Percentiles rank a stretch among this genome's conserved stretches.
Evolutionary conservation across 2,888 invertebrate species (phyloP).

Genomic region (Heteropelma amictum): DNA sequence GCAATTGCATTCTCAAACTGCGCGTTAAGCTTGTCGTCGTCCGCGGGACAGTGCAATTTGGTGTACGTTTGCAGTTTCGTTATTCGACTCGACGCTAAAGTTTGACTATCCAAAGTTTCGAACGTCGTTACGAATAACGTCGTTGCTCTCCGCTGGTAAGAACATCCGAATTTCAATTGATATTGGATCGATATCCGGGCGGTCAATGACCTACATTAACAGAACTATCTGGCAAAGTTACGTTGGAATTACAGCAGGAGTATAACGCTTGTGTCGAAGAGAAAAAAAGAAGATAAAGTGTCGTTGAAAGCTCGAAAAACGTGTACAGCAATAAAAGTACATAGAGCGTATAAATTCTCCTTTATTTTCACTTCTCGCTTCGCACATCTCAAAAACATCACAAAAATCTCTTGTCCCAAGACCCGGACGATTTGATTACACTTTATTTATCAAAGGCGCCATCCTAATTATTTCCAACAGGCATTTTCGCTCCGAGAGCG

Average conservation of each 20-base stretch:
- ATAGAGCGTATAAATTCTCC: background rate
- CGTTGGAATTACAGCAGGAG: background rate
- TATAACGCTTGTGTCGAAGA: background rate
- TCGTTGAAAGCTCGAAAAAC: slow-evolving; percentile 14
- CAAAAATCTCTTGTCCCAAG: slow-evolving; percentile 35
- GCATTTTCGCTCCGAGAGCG: no score
- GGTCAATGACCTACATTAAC: slow-evolving; percentile 48
- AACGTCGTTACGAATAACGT: slow-evolving; percentile 30
- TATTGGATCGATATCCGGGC: slow-evolving; percentile 35
- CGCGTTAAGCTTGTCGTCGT: background rate
- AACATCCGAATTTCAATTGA: slow-evolving; percentile 37
- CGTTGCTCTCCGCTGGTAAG: background rate
- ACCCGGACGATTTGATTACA: no score
- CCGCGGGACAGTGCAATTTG: slow-evolving; percentile 8
- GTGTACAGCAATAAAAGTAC: background rate
- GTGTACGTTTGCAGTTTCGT: no score
- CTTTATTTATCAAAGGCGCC: background rate
- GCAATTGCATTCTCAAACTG: slow-evolving; percentile 19
- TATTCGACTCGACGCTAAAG: slow-evolving; percentile 18
- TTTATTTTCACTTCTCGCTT: slow-evolving; percentile 24
- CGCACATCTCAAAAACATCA: slow-evolving; percentile 34
- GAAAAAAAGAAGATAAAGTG: background rate
- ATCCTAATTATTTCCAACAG: no score
- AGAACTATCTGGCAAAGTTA: slow-evolving; percentile 20
- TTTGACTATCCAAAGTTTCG: slow-evolving; percentile 32